Evolutionary conservation across 2,888 invertebrate species (phyloP).

Genomic region (Drosophila stalkeri): DNA sequence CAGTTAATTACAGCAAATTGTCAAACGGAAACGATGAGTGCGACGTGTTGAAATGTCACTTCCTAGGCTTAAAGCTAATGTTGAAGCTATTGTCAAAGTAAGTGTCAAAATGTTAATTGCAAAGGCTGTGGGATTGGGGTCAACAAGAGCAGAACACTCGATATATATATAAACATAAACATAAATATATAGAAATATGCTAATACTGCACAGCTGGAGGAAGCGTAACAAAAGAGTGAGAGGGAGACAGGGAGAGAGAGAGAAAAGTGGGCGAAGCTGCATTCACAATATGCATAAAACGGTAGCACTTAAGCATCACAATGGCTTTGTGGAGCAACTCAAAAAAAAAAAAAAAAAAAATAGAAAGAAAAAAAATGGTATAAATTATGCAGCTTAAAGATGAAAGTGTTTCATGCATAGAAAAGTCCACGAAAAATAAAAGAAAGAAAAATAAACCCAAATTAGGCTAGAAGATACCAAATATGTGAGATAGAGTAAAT

Average conservation of each 20-base stretch:
- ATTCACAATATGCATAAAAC: constrained; percentile 62
- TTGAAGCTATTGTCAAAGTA: constrained; percentile 21
- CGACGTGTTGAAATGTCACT: constrained; percentile 64
- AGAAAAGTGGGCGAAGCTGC: constrained; percentile 12
- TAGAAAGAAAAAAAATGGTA: constrained; percentile 28
- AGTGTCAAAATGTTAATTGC: constrained; percentile 73
- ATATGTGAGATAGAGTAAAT: constrained; percentile 12
- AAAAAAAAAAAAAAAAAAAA: constrained; percentile 4
- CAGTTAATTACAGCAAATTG: constrained; percentile 75
- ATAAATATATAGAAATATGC: constrained; percentile 22
- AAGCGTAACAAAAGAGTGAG: neutral
- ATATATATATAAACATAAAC: neutral
- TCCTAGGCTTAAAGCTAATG: constrained; percentile 52
- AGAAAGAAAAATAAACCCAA: constrained; percentile 2
- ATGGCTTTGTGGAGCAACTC: constrained; percentile 38
- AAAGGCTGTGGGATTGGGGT: constrained; percentile 47
- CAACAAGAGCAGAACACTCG: constrained; percentile 15
- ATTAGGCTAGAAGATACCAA: constrained; percentile 38
- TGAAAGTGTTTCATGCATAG: constrained; percentile 48
- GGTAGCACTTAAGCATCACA: constrained; percentile 65
- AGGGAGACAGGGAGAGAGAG: neutral
- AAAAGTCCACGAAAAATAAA: constrained; percentile 9
- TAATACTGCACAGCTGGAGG: constrained; percentile 38
- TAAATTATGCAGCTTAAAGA: constrained; percentile 53
- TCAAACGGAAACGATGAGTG: constrained; percentile 61